Evolutionary conservation across 2,888 invertebrate genomes (phyloP).

Genomic region (Epistrophe eligans): DNA sequence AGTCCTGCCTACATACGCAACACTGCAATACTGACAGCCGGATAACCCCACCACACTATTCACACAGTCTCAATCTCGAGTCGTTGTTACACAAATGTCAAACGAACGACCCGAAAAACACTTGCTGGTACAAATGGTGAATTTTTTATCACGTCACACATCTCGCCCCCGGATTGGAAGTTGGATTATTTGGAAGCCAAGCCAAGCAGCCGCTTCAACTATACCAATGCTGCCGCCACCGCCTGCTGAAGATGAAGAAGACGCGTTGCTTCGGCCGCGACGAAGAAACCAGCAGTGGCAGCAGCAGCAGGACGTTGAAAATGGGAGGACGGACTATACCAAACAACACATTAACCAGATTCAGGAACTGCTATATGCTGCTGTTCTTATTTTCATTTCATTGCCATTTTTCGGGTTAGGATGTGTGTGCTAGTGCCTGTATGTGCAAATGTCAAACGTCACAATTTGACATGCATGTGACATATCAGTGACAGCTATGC

Average conservation of each 20-base stretch:
- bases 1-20: constrained; percentile 55
- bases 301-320: constrained; percentile 11
- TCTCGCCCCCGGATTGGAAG: constrained; percentile 65
- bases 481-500: constrained; percentile 85
- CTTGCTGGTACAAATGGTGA: constrained; percentile 75
- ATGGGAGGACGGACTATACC: constrained; percentile 57
- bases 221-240: too few species aligned
- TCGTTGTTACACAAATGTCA: constrained; percentile 74
- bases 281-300: constrained; percentile 25
- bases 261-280: constrained; percentile 36
- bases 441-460: constrained; percentile 84
- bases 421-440: constrained; percentile 57
- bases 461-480: constrained; percentile 84
- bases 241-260: constrained; percentile 63
- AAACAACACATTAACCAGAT: constrained; percentile 70
- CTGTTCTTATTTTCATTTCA: constrained; percentile 35
- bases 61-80: constrained; percentile 31
- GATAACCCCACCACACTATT: constrained; percentile 63
- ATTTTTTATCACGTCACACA: constrained; percentile 71
- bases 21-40: constrained; percentile 47
- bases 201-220: constrained; percentile 10
- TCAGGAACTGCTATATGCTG: constrained; percentile 53
- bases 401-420: constrained; percentile 50
- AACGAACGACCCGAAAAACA: constrained; percentile 73
- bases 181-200: constrained; percentile 62